Evolutionary conservation across 2,113 vertebrate species (phyloP).

Genomic region (Aleadryas rufinucha): DNA sequence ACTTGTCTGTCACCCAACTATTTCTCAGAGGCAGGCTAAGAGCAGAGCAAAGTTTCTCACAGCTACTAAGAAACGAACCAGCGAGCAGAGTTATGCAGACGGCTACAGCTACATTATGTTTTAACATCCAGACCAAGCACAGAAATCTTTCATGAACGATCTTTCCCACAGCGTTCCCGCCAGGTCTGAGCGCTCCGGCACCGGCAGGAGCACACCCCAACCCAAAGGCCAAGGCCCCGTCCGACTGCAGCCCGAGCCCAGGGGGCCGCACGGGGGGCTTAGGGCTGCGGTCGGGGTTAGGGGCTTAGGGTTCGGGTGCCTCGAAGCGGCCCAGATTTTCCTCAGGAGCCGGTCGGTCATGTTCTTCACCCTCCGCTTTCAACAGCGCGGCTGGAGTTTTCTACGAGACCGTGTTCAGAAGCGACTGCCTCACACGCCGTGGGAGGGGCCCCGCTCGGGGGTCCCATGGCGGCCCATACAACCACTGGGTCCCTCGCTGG

Average conservation of each 20-base stretch:
- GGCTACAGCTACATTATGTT: not conserved
- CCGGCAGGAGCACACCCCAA: not conserved
- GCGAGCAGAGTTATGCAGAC: not conserved
- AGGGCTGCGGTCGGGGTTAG: not conserved
- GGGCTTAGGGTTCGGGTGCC: not conserved
- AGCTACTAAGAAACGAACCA: not conserved
- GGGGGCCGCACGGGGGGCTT: not conserved
- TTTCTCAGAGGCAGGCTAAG: not conserved
- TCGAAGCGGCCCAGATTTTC: not conserved
- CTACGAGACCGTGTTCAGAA: accelerated
- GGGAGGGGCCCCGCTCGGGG: not conserved
- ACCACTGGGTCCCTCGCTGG: not conserved
- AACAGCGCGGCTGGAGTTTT: not conserved
- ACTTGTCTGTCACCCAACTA: not conserved
- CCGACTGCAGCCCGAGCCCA: not conserved
- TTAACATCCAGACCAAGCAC: not conserved
- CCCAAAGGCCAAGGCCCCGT: not conserved
- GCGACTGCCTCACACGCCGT: accelerated
- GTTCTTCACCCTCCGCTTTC: not conserved
- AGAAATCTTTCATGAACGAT: accelerated
- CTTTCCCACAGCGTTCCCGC: not conserved
- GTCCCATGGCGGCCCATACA: not conserved
- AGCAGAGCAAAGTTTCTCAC: not conserved
- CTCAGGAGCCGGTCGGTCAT: not conserved
- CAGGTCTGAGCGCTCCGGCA: not conserved